phyloP scores from a whole-genome alignment of 2,113 vertebrate genomes.

The Pseudolaguvia tuberculata region DNA sequence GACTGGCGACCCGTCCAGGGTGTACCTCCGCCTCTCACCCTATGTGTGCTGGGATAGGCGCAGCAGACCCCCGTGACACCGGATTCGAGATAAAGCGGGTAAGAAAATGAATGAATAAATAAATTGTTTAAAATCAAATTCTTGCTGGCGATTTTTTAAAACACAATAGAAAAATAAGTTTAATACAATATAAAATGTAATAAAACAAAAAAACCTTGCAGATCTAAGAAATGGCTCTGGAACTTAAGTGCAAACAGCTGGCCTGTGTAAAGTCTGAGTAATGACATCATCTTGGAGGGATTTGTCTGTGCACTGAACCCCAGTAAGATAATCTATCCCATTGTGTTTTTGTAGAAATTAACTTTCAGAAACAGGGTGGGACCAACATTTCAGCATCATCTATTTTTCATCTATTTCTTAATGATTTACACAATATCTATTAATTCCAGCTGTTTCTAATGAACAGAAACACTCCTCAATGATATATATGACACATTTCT shows the following conservation, averaged over 20 bases:
- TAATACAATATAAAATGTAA: slow-evolving; percentile 9
- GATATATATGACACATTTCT: not conserved
- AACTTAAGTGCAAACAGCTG: slow-evolving; percentile 60
- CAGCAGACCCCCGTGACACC: no score
- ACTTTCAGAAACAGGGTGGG: not conserved
- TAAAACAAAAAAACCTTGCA: slow-evolving; percentile 19
- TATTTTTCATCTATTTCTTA: slow-evolving; percentile 2
- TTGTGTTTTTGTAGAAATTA: slow-evolving; percentile 1
- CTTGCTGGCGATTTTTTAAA: slow-evolving; percentile 19
- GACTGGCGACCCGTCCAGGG: no score
- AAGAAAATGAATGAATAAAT: no score
- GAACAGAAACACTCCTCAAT: not conserved
- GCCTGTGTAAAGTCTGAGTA: slow-evolving; percentile 57
- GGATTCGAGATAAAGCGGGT: no score
- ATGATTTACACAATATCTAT: not conserved
- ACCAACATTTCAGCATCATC: not conserved
- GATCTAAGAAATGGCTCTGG: slow-evolving; percentile 39
- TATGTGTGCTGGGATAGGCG: no score
- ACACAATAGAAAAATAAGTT: slow-evolving; percentile 23
- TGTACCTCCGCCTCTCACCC: no score
- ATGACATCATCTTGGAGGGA: slow-evolving; percentile 63
- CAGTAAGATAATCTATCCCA: slow-evolving; percentile 6
- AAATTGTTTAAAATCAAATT: slow-evolving; percentile 11
- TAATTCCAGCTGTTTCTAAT: not conserved
- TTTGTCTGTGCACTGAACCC: slow-evolving; percentile 45